These are phyloP conservation scores for Dolichallabes microphthalmus DNA, from an alignment of 2,113 vertebrate genomes.

Conservation along the genomic window DNA sequence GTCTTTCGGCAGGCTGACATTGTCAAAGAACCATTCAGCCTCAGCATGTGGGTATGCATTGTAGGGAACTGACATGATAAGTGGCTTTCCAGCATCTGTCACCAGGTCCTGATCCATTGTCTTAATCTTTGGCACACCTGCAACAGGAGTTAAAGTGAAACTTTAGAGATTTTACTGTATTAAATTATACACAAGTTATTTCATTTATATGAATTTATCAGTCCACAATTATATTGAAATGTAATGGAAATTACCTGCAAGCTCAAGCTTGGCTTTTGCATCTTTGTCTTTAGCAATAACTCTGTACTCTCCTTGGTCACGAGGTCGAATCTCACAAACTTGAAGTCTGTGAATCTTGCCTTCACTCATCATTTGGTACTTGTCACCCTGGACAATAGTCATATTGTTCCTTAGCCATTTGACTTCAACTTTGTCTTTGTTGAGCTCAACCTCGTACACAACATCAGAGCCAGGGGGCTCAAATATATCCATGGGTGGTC, in stretches of 20 bases:
- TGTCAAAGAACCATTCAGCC: constrained; percentile 87
- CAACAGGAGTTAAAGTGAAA: constrained; percentile 12
- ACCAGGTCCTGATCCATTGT: constrained; percentile 89
- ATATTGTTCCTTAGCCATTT: constrained; percentile 98
- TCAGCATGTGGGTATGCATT: constrained; percentile 91
- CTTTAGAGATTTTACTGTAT: neutral
- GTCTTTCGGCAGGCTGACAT: constrained; percentile 77
- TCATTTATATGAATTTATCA: neutral
- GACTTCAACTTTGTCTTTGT: constrained; percentile 95
- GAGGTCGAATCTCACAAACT: constrained; percentile 89
- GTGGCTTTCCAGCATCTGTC: constrained; percentile 89
- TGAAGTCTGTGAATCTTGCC: constrained; percentile 93
- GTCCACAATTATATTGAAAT: neutral
- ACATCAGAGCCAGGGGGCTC: constrained; percentile 90
- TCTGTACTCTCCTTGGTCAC: constrained; percentile 96
- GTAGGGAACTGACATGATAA: constrained; percentile 89
- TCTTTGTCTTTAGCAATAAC: constrained; percentile 95
- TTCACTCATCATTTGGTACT: constrained; percentile 99
- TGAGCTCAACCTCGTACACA: constrained; percentile 89
- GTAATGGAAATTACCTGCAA: constrained; percentile 81
- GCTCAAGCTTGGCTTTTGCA: constrained; percentile 92
- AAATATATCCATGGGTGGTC: constrained; percentile 86
- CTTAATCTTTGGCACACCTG: constrained; percentile 91
- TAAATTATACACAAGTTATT: neutral
- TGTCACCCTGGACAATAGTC: constrained; percentile 93